Evolutionary conservation across 2,113 vertebrate species (phyloP), one percentile per base, ranked within the genome.

Genomic region (Rhea pennata): DNA sequence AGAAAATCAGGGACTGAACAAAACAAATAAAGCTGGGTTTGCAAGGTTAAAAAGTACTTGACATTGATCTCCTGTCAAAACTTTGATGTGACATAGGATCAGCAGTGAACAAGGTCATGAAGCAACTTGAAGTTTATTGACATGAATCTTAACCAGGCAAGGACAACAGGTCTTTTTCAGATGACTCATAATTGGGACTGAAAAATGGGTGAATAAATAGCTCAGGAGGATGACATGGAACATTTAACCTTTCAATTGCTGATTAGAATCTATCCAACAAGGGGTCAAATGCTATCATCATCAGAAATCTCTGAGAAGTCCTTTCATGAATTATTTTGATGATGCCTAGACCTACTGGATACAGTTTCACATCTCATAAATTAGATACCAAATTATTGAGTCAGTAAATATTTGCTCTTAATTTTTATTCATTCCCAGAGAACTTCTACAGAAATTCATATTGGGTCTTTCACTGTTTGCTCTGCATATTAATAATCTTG

Each of bases 51-150:
- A 95, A 58, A 3, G 7, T 62, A 64, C 67, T 93, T 92, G 85
- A 88, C 85, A 94, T 80, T 73, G 92, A 96, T 96, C 87, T 92
- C 86, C 95, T 95, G 91, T 82, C 80, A 65, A 96, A 93, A 80
- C 15, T 48, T 93, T 96, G 90, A 81, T 1, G 3, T 95, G 84
- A 87, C 44, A 33, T 59, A 62, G 36, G 82, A 92, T 85, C 83
- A 95, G 23, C 44, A 87, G 14, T 4, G 23, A 94, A 50, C 76
- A 95, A 93, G 83, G 80, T 95, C 80, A 78, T 15, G 51, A 85
- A 92, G n/a, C 39, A 87, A 73, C 87, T 92, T 71, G 36, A 94
- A 84, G 31, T 90, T 95, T 97, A 96, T 88, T 96, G 80, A 93
- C 64, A 17, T 77, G 50, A 85, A 91, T 87, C 29, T 92, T 90